phyloP scores from a whole-genome alignment of 2,113 vertebrate genomes.

The Charina bottae region DNA sequence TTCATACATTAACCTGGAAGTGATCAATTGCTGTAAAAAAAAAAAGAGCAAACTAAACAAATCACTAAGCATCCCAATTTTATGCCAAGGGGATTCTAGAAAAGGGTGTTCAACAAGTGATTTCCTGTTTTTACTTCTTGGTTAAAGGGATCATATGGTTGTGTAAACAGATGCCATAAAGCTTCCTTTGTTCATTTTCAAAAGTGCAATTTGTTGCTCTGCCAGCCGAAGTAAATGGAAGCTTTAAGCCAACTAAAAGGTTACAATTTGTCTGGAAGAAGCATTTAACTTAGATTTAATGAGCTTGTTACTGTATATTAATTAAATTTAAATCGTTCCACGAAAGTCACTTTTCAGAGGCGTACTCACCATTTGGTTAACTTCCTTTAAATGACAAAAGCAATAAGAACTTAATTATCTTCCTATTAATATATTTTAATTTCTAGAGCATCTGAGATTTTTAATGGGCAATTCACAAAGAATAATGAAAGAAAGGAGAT shows the following conservation, averaged over 20 bases:
- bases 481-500: constrained; percentile 57
- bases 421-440: constrained; percentile 68
- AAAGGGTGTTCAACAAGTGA: background rate
- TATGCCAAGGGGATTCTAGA: background rate
- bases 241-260: constrained; percentile 41
- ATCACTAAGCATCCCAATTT: background rate
- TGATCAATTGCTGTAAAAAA: background rate
- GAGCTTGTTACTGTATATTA: constrained; percentile 64
- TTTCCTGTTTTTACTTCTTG: constrained; percentile 13
- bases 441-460: constrained; percentile 60
- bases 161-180: constrained; percentile 25
- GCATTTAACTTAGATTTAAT: constrained; percentile 68
- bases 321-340: constrained; percentile 68
- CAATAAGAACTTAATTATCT: constrained; percentile 67
- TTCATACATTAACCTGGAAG: background rate
- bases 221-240: constrained; percentile 38
- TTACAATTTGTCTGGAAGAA: constrained; percentile 63
- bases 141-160: background rate
- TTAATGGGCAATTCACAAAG: constrained; percentile 64
- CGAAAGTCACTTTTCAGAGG: constrained; percentile 61
- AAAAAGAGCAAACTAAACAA: background rate
- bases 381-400: constrained; percentile 71
- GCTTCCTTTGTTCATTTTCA: constrained; percentile 48
- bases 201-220: constrained; percentile 48
- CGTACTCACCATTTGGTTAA: constrained; percentile 66